phyloP scores from a whole-genome alignment of 2,797 vertebrate species.

The Ambastaia sidthimunki region DNA sequence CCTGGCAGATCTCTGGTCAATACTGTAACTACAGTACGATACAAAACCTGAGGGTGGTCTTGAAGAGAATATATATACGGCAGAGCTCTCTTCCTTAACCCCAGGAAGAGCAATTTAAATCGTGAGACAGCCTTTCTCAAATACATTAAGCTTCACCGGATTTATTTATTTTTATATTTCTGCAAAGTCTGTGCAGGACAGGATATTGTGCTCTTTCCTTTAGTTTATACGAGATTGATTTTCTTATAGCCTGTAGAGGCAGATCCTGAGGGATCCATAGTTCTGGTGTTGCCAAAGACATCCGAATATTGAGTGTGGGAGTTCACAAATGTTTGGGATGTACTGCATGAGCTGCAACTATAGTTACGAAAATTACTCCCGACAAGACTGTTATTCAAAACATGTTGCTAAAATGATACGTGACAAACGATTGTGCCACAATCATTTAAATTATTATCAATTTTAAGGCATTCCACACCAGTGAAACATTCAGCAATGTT shows the following conservation, averaged over 20 bases:
- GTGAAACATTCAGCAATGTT: not conserved
- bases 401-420: not conserved
- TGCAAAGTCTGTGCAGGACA: not conserved
- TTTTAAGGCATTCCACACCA: not conserved
- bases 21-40: no score
- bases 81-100: no score
- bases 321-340: slow-evolving; percentile 4
- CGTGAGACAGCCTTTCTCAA: no score
- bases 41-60: no score
- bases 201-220: not conserved
- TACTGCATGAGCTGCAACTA: not conserved
- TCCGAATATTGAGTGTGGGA: not conserved
- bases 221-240: not conserved
- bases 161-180: not conserved
- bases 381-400: not conserved
- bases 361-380: not conserved
- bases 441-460: not conserved
- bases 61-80: no score
- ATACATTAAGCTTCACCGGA: no score
- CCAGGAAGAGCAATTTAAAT: no score
- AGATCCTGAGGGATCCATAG: not conserved
- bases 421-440: not conserved
- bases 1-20: no score
- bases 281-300: slow-evolving; percentile 3
- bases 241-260: slow-evolving; percentile 3